Percentiles rank a stretch among this genome's conserved stretches.
These are phyloP conservation scores for Lacanobia wlatinum DNA, from an alignment of 2,888 invertebrate genomes.

Conservation along the genomic window DNA sequence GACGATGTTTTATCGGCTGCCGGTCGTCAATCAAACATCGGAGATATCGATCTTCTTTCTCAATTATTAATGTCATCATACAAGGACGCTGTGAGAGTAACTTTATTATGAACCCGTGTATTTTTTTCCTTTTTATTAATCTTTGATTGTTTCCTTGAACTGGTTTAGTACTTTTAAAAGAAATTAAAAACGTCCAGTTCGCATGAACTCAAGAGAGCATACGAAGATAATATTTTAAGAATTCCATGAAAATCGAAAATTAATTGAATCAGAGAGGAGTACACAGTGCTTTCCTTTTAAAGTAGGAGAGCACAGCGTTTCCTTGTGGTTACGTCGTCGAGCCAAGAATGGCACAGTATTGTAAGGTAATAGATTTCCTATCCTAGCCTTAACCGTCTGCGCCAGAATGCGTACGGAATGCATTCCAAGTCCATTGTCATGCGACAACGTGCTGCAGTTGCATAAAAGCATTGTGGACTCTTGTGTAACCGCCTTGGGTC, in stretches of 20 bases:
- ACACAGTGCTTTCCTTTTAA: conserved; percentile 32
- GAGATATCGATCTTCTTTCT: conserved; percentile 67
- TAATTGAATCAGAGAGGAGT: conserved; percentile 23
- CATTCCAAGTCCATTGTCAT: conserved; percentile 87
- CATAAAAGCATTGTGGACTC: conserved; percentile 75
- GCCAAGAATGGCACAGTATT: conserved; percentile 57
- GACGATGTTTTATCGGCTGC: conserved; percentile 66
- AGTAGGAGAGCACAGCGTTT: conserved; percentile 41
- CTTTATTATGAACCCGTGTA: conserved; percentile 32
- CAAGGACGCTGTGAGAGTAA: conserved; percentile 20
- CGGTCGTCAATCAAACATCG: conserved; percentile 65
- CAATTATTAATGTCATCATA: conserved; percentile 66
- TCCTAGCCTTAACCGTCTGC: conserved; percentile 67
- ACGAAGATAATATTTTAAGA: neutral
- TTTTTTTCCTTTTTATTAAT: conserved; percentile 19
- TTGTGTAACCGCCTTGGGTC: conserved; percentile 82
- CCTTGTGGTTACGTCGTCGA: conserved; percentile 59
- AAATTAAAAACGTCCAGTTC: too few relatives aligned
- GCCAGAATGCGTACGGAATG: conserved; percentile 78
- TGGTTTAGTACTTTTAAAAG: conserved; percentile 6
- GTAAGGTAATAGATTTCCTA: conserved; percentile 72
- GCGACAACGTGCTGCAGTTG: conserved; percentile 78
- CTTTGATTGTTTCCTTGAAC: conserved; percentile 22
- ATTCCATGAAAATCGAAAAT: conserved; percentile 32
- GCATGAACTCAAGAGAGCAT: neutral